Evolutionary conservation across 2,113 vertebrate species (phyloP).

Genomic region (Actinemys pallida): DNA sequence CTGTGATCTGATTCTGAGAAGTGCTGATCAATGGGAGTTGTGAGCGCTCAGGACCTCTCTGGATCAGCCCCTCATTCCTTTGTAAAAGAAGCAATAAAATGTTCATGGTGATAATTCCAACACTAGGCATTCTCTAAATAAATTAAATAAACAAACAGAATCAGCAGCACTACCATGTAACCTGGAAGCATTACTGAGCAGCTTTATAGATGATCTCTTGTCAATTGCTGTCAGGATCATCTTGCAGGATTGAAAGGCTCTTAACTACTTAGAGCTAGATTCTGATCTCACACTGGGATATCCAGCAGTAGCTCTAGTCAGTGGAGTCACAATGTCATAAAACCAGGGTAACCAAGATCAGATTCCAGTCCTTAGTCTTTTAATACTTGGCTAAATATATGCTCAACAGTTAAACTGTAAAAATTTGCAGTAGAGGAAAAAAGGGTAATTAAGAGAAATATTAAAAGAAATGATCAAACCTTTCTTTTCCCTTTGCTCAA

Average conservation of each 20-base stretch:
- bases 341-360: not conserved
- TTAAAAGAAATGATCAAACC: not conserved
- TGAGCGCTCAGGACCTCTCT: not conserved
- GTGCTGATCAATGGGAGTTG: not conserved
- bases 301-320: not conserved
- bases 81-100: not conserved
- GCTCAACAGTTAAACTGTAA: not conserved
- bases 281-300: accelerated
- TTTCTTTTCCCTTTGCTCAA: not conserved
- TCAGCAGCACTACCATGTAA: not conserved
- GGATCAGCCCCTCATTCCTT: not conserved
- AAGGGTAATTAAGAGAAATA: not conserved
- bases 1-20: not conserved
- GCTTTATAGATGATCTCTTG: not conserved
- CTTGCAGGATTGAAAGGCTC: not conserved
- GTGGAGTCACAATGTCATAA: not conserved
- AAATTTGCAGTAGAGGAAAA: not conserved
- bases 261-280: not conserved
- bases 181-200: not conserved
- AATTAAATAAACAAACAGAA: not conserved
- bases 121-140: not conserved
- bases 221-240: not conserved
- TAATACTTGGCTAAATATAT: not conserved
- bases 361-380: not conserved
- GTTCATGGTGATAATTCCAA: not conserved